Evolutionary conservation across 2,888 invertebrate genomes (phyloP).

Genomic region (Erebia epiphron): DNA sequence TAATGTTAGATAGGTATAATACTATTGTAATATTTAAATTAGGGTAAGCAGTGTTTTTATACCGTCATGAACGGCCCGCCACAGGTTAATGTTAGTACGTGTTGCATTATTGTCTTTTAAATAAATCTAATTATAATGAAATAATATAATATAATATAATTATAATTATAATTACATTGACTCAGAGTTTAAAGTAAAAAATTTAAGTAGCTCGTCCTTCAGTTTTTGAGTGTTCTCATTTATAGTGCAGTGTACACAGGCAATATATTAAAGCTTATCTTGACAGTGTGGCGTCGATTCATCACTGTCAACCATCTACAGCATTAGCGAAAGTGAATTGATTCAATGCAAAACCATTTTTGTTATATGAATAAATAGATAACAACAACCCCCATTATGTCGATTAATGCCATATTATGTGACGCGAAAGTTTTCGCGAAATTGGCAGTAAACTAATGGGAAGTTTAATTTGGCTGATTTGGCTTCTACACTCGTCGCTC

Average conservation of each 20-base stretch:
- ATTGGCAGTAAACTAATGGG: too few species aligned
- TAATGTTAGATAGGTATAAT: too few species aligned
- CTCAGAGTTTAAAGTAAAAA: neutral
- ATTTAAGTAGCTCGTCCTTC: conserved; percentile 46
- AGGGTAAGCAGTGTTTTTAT: too few species aligned
- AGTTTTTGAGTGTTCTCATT: conserved; percentile 58
- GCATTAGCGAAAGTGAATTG: conserved; percentile 66
- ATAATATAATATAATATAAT: too few species aligned
- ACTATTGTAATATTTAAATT: too few species aligned
- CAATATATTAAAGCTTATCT: conserved; percentile 78
- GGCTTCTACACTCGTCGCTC: neutral
- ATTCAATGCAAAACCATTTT: conserved; percentile 51
- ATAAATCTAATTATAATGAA: neutral
- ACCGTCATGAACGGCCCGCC: too few species aligned
- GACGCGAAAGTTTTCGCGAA: neutral
- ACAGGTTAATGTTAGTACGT: neutral
- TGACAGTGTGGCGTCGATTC: conserved; percentile 68
- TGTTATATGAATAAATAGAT: conserved; percentile 26
- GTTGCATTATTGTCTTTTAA: neutral
- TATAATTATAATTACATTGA: too few species aligned
- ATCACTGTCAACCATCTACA: conserved; percentile 65
- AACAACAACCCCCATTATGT: conserved; percentile 27
- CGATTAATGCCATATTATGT: conserved; percentile 20
- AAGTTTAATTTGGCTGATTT: neutral
- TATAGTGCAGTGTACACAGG: conserved; percentile 56